Percentiles rank a stretch among this genome's conserved stretches.
These are phyloP conservation scores for Serranus cabrilla DNA, from an alignment of 2,797 vertebrate genomes.

Conservation along the genomic window DNA sequence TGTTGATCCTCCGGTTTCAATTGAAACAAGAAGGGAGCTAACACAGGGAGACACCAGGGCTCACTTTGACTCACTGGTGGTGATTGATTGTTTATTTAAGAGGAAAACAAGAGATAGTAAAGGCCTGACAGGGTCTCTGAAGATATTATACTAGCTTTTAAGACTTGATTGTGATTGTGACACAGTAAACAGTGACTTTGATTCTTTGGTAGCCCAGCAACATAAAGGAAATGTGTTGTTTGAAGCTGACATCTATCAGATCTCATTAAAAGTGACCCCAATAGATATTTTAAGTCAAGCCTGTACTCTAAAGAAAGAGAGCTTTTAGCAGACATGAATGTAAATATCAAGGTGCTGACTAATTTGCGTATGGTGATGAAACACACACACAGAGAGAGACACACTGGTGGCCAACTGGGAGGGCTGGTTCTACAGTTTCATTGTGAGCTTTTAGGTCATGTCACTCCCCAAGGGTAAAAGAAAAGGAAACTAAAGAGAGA, in stretches of 20 bases:
- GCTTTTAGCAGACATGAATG: not conserved
- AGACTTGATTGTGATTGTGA: conserved; percentile 8
- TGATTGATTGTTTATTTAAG: conserved; percentile 50
- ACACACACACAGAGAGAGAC: conserved; percentile 4
- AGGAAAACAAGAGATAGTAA: conserved; percentile 25
- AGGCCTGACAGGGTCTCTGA: conserved; percentile 2
- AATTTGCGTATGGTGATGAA: conserved; percentile 37
- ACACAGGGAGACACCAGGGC: conserved; percentile 35
- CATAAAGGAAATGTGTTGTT: too few species aligned
- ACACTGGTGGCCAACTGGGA: conserved; percentile 57
- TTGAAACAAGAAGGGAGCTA: conserved; percentile 53
- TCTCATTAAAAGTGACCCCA: not conserved
- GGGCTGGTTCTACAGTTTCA: conserved; percentile 70
- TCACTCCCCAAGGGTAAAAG: conserved; percentile 56
- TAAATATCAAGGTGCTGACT: conserved; percentile 8
- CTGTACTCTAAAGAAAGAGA: not conserved
- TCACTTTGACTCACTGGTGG: conserved; percentile 3
- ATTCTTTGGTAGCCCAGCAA: not conserved
- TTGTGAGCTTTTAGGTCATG: conserved; percentile 65
- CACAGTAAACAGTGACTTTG: conserved; percentile 1
- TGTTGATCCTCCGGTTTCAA: conserved; percentile 61
- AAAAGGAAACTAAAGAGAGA: conserved; percentile 43
- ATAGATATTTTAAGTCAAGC: not conserved
- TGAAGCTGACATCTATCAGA: too few species aligned
- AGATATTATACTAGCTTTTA: not conserved